Evolutionary conservation across 2,888 invertebrate genomes (phyloP).

Genomic region (Drosophila paracracens): DNA sequence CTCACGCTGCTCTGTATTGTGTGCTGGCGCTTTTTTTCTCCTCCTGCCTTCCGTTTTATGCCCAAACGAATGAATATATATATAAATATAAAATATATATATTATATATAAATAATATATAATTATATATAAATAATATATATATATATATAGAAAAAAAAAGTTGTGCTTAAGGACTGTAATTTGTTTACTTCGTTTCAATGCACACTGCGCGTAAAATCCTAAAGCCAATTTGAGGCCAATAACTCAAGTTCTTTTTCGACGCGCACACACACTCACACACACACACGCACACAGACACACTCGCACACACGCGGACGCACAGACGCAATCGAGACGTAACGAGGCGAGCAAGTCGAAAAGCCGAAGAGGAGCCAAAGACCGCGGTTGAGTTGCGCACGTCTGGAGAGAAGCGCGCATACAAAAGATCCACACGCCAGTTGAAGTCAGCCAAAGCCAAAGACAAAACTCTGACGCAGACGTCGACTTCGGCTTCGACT

Average conservation of each 20-base stretch:
- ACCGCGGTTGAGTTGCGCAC: constrained; percentile 75
- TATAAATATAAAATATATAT: background rate
- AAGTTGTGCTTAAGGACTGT: constrained; percentile 28
- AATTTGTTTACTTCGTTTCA: constrained; percentile 30
- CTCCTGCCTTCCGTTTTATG: constrained; percentile 30
- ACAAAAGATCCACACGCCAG: constrained; percentile 77
- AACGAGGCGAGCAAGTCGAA: constrained; percentile 51
- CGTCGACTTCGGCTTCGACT: constrained; percentile 31
- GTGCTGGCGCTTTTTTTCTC: constrained; percentile 16
- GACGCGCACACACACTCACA: constrained; percentile 24
- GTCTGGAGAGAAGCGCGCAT: constrained; percentile 76
- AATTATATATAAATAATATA: background rate
- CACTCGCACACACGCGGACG: constrained; percentile 33
- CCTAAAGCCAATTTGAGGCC: constrained; percentile 56
- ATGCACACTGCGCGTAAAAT: constrained; percentile 24
- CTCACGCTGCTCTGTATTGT: constrained; percentile 47
- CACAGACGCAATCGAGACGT: constrained; percentile 40
- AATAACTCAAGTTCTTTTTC: constrained; percentile 52
- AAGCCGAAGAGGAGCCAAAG: constrained; percentile 63
- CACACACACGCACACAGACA: constrained; percentile 20
- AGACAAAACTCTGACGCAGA: constrained; percentile 48
- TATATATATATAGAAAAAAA: constrained; percentile 1
- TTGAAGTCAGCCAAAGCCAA: constrained; percentile 59
- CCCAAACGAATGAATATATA: background rate
- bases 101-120: too few relatives aligned